Evolutionary conservation across 1,140 invertebrate genomes (phyloP).

Genomic region (Drosophila triauraria): DNA sequence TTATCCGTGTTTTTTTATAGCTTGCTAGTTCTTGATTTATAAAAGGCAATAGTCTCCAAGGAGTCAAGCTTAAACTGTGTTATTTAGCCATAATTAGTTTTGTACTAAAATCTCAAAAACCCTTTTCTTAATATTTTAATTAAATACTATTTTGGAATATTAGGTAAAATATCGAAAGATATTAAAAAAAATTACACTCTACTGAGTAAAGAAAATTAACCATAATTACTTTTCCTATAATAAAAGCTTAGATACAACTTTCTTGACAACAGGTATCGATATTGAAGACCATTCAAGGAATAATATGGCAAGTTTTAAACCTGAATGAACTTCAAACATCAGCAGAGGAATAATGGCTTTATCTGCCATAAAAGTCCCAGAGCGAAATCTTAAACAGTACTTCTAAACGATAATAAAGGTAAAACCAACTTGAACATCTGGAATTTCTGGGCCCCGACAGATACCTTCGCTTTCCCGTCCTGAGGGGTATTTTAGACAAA

Average conservation of each 20-base stretch:
- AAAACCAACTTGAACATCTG: background rate
- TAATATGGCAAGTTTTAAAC: too few species aligned
- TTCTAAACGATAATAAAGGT: background rate
- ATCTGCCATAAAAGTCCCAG: background rate
- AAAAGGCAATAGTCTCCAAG: background rate
- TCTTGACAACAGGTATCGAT: background rate
- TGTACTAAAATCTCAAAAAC: background rate
- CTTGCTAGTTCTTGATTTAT: background rate
- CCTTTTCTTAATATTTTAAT: too few species aligned
- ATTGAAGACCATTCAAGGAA: too few species aligned
- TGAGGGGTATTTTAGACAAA: slow-evolving; percentile 44
- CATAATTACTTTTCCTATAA: background rate
- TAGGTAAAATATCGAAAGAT: background rate
- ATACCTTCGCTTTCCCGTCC: slow-evolving; percentile 9
- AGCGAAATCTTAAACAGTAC: background rate
- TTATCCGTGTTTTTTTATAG: slow-evolving; percentile 5
- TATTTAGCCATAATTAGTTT: background rate
- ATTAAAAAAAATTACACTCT: background rate
- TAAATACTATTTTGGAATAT: too few species aligned
- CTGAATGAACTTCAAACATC: too few species aligned
- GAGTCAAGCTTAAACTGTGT: too few species aligned
- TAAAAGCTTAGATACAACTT: background rate
- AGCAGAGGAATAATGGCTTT: background rate
- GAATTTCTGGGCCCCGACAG: slow-evolving; percentile 19
- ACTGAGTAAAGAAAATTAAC: too few species aligned